Evolutionary conservation across 2,797 vertebrate genomes (phyloP), one percentile per base, ranked within the genome.

Genomic region (Enteromius unitaeniatus): DNA sequence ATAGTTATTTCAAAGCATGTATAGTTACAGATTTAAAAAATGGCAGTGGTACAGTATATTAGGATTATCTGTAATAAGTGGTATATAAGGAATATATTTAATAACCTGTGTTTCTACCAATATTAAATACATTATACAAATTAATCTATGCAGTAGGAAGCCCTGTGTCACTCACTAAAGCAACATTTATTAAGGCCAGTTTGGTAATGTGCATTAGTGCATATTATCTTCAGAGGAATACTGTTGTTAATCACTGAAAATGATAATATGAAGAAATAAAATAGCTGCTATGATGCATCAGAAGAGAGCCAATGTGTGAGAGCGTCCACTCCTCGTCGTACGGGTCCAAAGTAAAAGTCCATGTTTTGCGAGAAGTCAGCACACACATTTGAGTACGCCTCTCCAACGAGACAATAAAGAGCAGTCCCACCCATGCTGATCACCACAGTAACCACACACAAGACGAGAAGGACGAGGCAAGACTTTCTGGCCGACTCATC

Each of bases 351-450:
- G 89, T 97, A 99, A 90, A 97, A 97, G 91, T 98, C 96, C 87
- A 97, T 60, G 83, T 99, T 99, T 86, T 91, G 90, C 34, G 96
- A 94, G 93, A 99, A 99, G 78, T 99, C 97, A 6, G 91, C 95
- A 91, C 98, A 99, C 77, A 98, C 95, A 62, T 94, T 96, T 53
- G 97, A 97, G 90, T 96, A 95, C 40, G 94, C 92, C 90, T 96
- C 96, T 79, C 95, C 97, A 87, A 99, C 92, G 77, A 95, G 94
- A 92, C 98, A 99, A 94, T 98, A 99, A 81, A 99, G 80, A 0
- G 97, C 97, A 3, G 98, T 99, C 83, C 97, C 97, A 13, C 96
- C 97, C 15, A 99, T 89, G 85, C 98, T 99, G 68, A 99, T 96
- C 92, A 98, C 95, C 91, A 99, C 96, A 0, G 97, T 99, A 40